Evolutionary conservation across 2,113 vertebrate species (phyloP).

Genomic region (Equus quagga): DNA sequence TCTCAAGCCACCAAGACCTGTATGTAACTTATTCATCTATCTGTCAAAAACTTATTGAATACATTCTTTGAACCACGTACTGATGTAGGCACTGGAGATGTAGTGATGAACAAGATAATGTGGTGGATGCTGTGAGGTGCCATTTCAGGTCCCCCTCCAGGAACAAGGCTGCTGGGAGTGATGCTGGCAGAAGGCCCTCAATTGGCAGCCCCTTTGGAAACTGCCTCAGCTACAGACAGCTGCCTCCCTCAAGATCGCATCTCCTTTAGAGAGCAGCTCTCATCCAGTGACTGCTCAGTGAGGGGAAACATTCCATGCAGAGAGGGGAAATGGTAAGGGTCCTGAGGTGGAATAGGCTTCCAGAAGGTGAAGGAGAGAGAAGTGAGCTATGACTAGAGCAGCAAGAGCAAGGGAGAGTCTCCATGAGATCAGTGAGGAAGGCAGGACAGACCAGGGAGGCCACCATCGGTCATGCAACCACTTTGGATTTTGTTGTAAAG

Average conservation of each 20-base stretch:
- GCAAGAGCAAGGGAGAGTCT: neutral
- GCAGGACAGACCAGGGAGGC: neutral
- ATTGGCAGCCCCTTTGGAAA: neutral
- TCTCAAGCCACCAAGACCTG: neutral
- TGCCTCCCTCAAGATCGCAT: neutral
- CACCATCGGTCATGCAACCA: neutral
- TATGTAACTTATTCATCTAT: neutral
- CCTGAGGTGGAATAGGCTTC: neutral
- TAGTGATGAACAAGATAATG: neutral
- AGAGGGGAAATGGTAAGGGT: neutral
- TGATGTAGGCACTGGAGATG: accelerated
- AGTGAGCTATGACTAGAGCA: no score
- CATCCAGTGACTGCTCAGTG: neutral
- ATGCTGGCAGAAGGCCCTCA: neutral
- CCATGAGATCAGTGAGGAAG: neutral
- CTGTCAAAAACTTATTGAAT: neutral
- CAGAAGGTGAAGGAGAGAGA: neutral
- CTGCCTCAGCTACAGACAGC: neutral
- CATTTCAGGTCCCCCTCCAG: no score
- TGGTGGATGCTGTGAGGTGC: neutral
- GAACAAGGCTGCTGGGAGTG: no score
- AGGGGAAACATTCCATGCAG: neutral
- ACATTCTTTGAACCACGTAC: neutral
- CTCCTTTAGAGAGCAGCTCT: neutral
- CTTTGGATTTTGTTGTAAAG: neutral